Conservation (phyloP, 64 coral and sea anemone genomes). For the Actinia tenebrosa region DNA sequence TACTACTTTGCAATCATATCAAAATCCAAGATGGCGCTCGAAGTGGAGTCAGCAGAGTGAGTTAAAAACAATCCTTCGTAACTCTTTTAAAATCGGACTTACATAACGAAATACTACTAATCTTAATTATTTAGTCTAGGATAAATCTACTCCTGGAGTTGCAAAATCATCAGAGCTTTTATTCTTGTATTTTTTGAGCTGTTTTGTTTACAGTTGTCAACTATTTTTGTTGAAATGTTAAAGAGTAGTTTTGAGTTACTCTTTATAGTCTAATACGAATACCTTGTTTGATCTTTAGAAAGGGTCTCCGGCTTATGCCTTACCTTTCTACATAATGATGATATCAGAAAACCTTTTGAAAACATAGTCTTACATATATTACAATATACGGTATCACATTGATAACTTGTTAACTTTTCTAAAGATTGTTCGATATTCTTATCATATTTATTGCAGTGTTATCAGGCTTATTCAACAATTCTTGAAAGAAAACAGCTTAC, state of each 20-base stretch:
- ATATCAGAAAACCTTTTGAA: neutral
- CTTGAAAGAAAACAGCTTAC: slow-evolving; percentile 93
- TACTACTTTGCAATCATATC: slow-evolving; percentile 22
- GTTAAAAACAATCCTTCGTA: neutral
- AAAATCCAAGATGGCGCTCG: slow-evolving; percentile 97
- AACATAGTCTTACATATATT: no score
- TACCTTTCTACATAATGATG: neutral
- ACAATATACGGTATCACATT: no score
- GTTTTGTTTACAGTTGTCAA: neutral
- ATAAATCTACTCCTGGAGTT: neutral
- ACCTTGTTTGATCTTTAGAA: no score
- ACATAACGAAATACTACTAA: neutral
- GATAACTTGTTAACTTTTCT: no score
- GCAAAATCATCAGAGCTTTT: neutral
- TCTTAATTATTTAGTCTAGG: neutral
- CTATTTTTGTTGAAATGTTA: neutral
- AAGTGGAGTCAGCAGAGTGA: slow-evolving; percentile 99
- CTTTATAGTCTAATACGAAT: neutral
- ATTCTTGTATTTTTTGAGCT: neutral
- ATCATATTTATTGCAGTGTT: slow-evolving; percentile 41
- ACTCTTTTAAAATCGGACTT: neutral
- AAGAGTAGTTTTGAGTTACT: neutral
- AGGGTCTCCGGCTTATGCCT: neutral
- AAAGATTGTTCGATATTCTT: no score
- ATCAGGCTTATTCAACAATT: slow-evolving; percentile 93